These are phyloP conservation scores for Leptinotarsa peninsularis DNA, from an alignment of 2,888 invertebrate species.

Conservation along the genomic window DNA sequence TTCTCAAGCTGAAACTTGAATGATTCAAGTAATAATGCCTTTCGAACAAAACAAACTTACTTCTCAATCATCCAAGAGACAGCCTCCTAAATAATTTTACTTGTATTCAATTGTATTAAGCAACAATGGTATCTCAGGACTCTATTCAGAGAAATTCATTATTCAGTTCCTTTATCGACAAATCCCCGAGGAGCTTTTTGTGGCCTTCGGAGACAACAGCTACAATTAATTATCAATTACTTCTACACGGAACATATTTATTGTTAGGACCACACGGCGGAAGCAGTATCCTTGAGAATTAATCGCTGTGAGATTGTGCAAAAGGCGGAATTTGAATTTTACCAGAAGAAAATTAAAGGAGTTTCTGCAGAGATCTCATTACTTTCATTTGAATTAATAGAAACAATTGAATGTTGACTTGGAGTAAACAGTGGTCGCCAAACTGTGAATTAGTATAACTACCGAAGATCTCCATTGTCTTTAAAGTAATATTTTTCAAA, in stretches of 20 bases:
- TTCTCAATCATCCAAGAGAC: neutral
- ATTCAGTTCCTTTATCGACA: constrained; percentile 14
- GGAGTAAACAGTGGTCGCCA: no score
- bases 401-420: no score
- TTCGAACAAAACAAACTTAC: neutral
- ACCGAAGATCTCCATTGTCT: no score
- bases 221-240: constrained; percentile 21
- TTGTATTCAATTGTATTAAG: neutral
- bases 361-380: no score
- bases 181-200: constrained; percentile 21
- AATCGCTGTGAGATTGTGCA: neutral
- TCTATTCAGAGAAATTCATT: neutral
- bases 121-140: neutral
- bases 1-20: no score
- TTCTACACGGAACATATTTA: neutral
- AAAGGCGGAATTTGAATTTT: neutral
- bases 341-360: neutral
- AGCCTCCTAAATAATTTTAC: neutral
- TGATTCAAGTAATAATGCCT: neutral
- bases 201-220: neutral
- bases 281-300: neutral
- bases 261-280: neutral
- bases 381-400: no score
- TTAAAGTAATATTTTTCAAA: no score
- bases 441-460: no score